A percentile compares a stretch with the other conserved stretches of the same genome.
Evolutionary conservation across 2,888 invertebrate genomes (phyloP).

Genomic region (Apamea monoglypha): DNA sequence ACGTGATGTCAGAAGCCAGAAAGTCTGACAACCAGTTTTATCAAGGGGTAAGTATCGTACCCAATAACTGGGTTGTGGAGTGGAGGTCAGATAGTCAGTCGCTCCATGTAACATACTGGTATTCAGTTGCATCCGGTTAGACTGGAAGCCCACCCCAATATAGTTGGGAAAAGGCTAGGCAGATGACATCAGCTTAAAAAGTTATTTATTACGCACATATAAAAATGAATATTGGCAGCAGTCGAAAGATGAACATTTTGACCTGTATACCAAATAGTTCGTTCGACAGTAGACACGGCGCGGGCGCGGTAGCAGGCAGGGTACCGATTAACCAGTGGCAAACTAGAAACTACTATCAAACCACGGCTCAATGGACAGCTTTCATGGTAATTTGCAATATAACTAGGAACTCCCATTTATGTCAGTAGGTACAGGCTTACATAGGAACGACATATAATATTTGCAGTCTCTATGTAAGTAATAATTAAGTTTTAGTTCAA

Average conservation of each 20-base stretch:
- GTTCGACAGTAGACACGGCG: background rate
- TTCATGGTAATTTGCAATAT: slow-evolving; percentile 23
- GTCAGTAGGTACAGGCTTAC: background rate
- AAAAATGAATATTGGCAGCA: background rate
- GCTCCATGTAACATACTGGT: background rate
- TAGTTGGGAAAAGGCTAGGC: background rate
- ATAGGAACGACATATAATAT: background rate
- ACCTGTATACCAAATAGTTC: background rate
- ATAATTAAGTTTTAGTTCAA: too few species aligned
- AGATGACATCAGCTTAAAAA: background rate
- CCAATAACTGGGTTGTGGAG: background rate
- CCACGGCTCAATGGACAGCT: slow-evolving; percentile 41
- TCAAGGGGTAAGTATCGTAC: background rate
- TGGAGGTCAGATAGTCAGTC: background rate
- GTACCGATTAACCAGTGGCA: slow-evolving; percentile 28
- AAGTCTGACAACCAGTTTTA: background rate
- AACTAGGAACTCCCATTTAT: slow-evolving; percentile 7
- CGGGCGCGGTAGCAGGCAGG: slow-evolving; percentile 4
- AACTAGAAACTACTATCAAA: slow-evolving; percentile 36
- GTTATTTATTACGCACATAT: background rate
- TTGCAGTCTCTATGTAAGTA: too few species aligned
- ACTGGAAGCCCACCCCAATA: too few species aligned
- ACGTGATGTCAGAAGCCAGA: background rate
- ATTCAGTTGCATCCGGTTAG: background rate
- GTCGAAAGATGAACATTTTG: background rate